Percentiles rank a stretch among this genome's conserved stretches.
phyloP scores from a whole-genome alignment of 1,140 invertebrate genomes.

The Drosophila persimilis region DNA sequence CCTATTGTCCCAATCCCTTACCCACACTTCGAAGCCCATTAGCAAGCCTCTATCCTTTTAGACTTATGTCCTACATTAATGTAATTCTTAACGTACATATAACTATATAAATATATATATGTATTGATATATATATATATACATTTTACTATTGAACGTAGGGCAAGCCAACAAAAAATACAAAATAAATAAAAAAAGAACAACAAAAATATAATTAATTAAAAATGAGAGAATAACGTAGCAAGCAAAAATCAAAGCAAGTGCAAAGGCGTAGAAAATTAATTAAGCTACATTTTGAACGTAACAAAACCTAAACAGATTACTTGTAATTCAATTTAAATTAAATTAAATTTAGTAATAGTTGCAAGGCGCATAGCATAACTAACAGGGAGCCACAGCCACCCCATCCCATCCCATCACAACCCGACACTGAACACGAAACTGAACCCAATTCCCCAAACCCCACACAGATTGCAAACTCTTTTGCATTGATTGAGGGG shows the following conservation, averaged over 20 bases:
- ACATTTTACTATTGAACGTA: conserved; percentile 80
- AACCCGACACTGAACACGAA: conserved; percentile 25
- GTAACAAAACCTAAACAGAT: conserved; percentile 55
- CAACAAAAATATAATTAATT: conserved; percentile 37
- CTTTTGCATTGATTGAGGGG: conserved; percentile 20
- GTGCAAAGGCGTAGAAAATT: conserved; percentile 66
- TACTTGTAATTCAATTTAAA: conserved; percentile 79
- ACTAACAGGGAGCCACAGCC: conserved; percentile 47
- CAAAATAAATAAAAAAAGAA: conserved; percentile 37
- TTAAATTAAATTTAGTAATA: conserved; percentile 81
- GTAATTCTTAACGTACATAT: conserved; percentile 80
- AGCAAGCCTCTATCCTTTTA: conserved; percentile 62
- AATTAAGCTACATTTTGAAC: conserved; percentile 74
- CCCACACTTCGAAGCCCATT: conserved; percentile 21
- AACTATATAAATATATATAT: conserved; percentile 68
- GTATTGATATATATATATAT: conserved; percentile 68
- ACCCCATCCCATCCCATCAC: conserved; percentile 7
- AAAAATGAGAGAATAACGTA: conserved; percentile 53
- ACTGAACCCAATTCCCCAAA: neutral
- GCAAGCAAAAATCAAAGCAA: conserved; percentile 76
- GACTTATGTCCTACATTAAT: conserved; percentile 77
- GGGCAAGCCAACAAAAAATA: conserved; percentile 51
- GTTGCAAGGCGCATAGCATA: conserved; percentile 76
- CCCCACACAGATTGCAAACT: conserved; percentile 21
- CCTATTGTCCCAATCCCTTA: conserved; percentile 9